phyloP scores from a whole-genome alignment of 1,140 invertebrate species.

The Monochamus saltuarius region DNA sequence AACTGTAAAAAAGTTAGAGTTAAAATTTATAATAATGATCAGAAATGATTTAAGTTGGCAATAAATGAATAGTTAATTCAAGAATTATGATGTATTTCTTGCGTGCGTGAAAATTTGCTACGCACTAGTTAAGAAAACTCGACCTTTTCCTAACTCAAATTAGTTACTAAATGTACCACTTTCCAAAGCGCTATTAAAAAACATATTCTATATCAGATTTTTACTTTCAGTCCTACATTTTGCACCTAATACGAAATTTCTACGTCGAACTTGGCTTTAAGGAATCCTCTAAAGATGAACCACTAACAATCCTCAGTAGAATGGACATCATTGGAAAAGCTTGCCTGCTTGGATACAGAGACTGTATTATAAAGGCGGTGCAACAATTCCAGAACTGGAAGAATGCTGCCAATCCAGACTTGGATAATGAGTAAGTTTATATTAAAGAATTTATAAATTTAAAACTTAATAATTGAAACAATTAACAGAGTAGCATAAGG shows the following conservation, averaged over 20 bases:
- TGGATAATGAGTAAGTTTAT: constrained; percentile 68
- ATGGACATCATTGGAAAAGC: constrained; percentile 68
- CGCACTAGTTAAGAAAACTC: too few species aligned
- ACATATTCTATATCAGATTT: not conserved
- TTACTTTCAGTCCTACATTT: constrained; percentile 63
- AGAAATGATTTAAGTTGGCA: too few species aligned
- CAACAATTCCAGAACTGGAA: constrained; percentile 73
- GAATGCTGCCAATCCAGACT: constrained; percentile 66
- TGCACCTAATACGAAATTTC: constrained; percentile 62
- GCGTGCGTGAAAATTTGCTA: too few species aligned
- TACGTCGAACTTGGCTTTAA: constrained; percentile 69
- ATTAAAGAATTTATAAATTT: too few species aligned
- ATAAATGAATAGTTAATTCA: too few species aligned
- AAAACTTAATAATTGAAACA: too few species aligned
- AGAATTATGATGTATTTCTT: too few species aligned
- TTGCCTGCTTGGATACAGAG: constrained; percentile 67
- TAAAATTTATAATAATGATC: too few species aligned
- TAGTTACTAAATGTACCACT: too few species aligned
- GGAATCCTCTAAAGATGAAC: constrained; percentile 61
- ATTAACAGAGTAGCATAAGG: not conserved
- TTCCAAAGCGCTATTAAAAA: too few species aligned
- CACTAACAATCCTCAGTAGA: constrained; percentile 67
- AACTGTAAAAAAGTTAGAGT: too few species aligned
- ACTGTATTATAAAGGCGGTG: constrained; percentile 69
- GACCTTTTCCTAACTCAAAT: too few species aligned